phyloP scores from a whole-genome alignment of 30 jellyfish, hydroid and myxozoan genomes.

The Hydractinia echinata region DNA sequence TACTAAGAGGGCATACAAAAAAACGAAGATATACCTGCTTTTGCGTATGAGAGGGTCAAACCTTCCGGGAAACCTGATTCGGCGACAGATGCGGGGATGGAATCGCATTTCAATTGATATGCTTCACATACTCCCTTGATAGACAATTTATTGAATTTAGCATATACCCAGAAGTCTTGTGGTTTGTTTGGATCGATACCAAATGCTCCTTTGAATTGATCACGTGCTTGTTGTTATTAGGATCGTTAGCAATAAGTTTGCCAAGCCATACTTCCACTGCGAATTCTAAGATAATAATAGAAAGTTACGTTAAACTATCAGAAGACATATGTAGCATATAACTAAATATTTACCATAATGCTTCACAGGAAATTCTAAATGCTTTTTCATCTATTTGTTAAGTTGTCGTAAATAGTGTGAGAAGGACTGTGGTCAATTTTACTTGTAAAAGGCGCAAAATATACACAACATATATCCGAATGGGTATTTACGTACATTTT shows the following conservation, averaged over 20 bases:
- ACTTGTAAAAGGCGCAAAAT: too few relatives aligned
- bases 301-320: neutral
- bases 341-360: too few relatives aligned
- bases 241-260: constrained; percentile 14
- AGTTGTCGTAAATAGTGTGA: too few relatives aligned
- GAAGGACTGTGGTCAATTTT: too few relatives aligned
- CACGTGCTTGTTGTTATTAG: constrained; percentile 29
- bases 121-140: constrained; percentile 33
- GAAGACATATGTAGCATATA: too few relatives aligned
- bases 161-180: constrained; percentile 35
- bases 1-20: too few relatives aligned
- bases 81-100: neutral
- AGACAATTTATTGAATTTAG: constrained; percentile 39
- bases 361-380: too few relatives aligned
- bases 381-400: too few relatives aligned
- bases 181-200: constrained; percentile 43
- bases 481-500: too few relatives aligned
- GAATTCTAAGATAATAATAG: constrained; percentile 20
- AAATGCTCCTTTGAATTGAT: constrained; percentile 33
- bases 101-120: constrained; percentile 24
- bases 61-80: constrained; percentile 23
- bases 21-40: neutral
- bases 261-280: constrained; percentile 56
- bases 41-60: constrained; percentile 1
- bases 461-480: too few relatives aligned